Percentiles rank a stretch among this genome's conserved stretches.
Evolutionary conservation across 2,888 invertebrate species (phyloP).

Genomic region (Isoperla grammatica): DNA sequence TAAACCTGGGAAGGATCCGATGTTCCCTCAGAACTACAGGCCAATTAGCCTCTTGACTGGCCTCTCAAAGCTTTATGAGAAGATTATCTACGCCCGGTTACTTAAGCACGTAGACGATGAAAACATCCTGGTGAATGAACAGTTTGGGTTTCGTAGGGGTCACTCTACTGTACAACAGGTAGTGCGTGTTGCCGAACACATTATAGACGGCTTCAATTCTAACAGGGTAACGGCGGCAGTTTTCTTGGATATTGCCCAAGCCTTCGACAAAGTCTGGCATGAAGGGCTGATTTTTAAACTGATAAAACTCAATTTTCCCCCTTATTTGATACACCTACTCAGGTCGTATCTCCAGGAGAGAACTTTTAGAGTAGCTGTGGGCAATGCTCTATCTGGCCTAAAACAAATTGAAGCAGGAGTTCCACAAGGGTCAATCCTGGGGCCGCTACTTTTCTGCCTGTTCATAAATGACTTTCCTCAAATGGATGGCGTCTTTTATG

Average conservation of each 20-base stretch:
- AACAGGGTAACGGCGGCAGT: slow-evolving; percentile 2
- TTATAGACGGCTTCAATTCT: neutral
- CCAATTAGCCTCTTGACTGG: slow-evolving; percentile 34
- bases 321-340: no score
- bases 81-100: slow-evolving; percentile 29
- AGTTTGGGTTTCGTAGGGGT: slow-evolving; percentile 10
- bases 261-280: no score
- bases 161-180: slow-evolving; percentile 13
- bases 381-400: no score
- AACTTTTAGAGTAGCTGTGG: no score
- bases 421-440: slow-evolving; percentile 5
- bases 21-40: slow-evolving; percentile 30
- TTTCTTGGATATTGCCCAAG: no score
- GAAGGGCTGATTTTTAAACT: no score
- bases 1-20: slow-evolving; percentile 34
- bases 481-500: no score
- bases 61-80: slow-evolving; percentile 34
- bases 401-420: slow-evolving; percentile 7
- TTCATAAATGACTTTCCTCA: no score
- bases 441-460: no score
- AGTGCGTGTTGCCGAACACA: neutral
- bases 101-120: slow-evolving; percentile 24
- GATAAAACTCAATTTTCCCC: no score
- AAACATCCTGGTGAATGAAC: slow-evolving; percentile 15
- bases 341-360: no score